phyloP scores from a whole-genome alignment of 2,797 vertebrate genomes.

The Halcyon leucocephala region DNA sequence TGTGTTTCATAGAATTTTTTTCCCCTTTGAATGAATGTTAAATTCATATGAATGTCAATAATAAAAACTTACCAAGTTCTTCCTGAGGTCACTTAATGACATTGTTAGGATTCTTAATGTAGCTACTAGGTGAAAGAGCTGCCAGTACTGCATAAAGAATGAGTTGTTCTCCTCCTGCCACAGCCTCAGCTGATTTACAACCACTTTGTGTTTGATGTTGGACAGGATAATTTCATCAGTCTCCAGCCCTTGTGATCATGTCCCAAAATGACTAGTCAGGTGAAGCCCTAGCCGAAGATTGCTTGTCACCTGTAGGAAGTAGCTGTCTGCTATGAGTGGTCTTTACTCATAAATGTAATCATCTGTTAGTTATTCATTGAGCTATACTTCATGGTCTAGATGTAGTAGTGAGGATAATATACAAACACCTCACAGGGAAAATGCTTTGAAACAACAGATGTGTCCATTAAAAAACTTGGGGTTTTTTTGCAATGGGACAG shows the following conservation, averaged over 20 bases:
- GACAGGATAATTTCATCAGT: slow-evolving; percentile 93
- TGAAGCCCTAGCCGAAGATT: slow-evolving; percentile 87
- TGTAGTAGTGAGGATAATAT: slow-evolving; percentile 62
- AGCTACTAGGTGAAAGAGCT: slow-evolving; percentile 77
- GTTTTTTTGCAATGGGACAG: background rate
- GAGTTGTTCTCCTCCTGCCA: slow-evolving; percentile 85
- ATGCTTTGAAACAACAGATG: slow-evolving; percentile 59
- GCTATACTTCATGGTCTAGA: slow-evolving; percentile 74
- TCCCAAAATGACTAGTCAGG: slow-evolving; percentile 87
- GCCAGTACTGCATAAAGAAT: slow-evolving; percentile 82
- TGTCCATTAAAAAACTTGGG: background rate
- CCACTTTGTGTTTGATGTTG: slow-evolving; percentile 91
- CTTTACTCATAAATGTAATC: slow-evolving; percentile 84
- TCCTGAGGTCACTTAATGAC: slow-evolving; percentile 82
- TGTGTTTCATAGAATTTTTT: slow-evolving; percentile 20
- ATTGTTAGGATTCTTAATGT: slow-evolving; percentile 84
- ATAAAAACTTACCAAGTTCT: slow-evolving; percentile 62
- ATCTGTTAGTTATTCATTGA: slow-evolving; percentile 84
- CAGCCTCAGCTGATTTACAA: slow-evolving; percentile 92
- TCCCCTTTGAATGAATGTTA: slow-evolving; percentile 35
- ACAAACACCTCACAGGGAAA: slow-evolving; percentile 66
- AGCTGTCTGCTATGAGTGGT: slow-evolving; percentile 80
- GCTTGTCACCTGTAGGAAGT: slow-evolving; percentile 86
- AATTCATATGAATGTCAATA: slow-evolving; percentile 48
- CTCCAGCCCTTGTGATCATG: slow-evolving; percentile 92